Base-by-base conservation (phyloP, 2,797 vertebrate species). In the Sebastolobus altivelis region DNA sequence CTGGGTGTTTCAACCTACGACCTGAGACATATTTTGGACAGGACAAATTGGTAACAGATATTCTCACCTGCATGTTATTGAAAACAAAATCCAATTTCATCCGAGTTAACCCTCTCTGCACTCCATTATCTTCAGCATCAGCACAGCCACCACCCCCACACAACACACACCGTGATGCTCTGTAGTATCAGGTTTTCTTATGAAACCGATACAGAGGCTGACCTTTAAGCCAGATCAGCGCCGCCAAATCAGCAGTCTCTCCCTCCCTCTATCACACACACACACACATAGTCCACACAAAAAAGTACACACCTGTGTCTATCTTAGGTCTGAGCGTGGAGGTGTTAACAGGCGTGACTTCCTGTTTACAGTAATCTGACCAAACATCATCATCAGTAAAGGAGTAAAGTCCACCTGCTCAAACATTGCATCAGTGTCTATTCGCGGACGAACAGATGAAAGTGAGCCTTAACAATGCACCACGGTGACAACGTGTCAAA, bases 191-290 rank as follows among this genome's bases (percentile, higher is more conserved):
- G 73, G 81, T 93, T 90, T 77, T 86, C 79, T 78, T 65, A 90
- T 91, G 92, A 90, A 92, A 94, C 82, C 1, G 87, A 94, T 93
- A 87, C 83, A 86, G 67, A 69, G 2, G 1, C 82, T 89, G 94
- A 93, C 92, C 91, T 94, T 90, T 87, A 83, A 66, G 80, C 40
- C 27, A 27, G 69, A 73, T 61, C 79, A 63, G 25, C 72, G n/a
- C 65, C 46, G 40, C 81, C 81, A 81, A 79, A 75, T 83, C 86
- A 83, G 58, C 72, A 72, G n/a, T 43, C 61, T 67, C 56, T 66
- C 46, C 40, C 37, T 63, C 63, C 31, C 60, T 52, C 43, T 20
- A 27, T 72, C 27, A 20, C 61, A 55, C 22, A 22, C 52, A 55
- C 22, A 54, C 61, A 55, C 14, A 29, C n/a, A n/a, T 20, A 46